Base-by-base conservation (phyloP, 2,113 vertebrate genomes). In the Cyprinodon variegatus region DNA sequence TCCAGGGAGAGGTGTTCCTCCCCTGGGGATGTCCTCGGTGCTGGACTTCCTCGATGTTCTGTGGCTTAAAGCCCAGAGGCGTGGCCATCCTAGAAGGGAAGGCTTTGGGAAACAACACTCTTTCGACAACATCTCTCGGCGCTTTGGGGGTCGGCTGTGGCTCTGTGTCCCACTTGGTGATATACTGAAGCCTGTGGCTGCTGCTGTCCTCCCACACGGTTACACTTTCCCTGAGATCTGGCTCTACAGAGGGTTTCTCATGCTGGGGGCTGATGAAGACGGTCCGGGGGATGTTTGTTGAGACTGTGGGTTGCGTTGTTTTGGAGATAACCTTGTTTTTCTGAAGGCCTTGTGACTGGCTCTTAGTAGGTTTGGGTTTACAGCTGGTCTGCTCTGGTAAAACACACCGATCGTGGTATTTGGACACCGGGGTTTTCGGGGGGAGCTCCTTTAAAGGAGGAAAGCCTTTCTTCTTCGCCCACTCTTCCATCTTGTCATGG, bases 61-160 rank as follows among this genome's bases (percentile, higher is more conserved):
- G 75, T 10, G 87, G 50, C 60, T 86, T 66, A 53, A 91, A 91
- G 71, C 75, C 15, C 4, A 15, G 22, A 11, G 83, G 66, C 15
- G 77, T 77, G 37, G 50, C 10, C 10, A 93, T 77, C 78, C 93
- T 90, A 50, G 88, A 70, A 0, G 79, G 86, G 76, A 87, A 93
- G 14, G 41, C 86, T 14, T 65, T 85, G 22, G 92, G 90, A 76
- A 94, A 92, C 68, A 94, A 63, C 36, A 65, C 85, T 67, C 86
- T 91, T 82, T 90, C 13, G 9, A 93, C 81, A 62, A 79, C 60
- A 12, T 92, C 88, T 76, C 80, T 20, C 62, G 92, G 83, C 74
- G 93, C 76, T 37, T 83, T 65, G 4, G 93, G 93, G 60, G 78
- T 9, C 0, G 57, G 41, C 2, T 10, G 81, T 40, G 77, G 63